Percentiles rank a stretch among this genome's conserved stretches.
Evolutionary conservation across 2,888 invertebrate genomes (phyloP).

Genomic region (Hemaris fuciformis): DNA sequence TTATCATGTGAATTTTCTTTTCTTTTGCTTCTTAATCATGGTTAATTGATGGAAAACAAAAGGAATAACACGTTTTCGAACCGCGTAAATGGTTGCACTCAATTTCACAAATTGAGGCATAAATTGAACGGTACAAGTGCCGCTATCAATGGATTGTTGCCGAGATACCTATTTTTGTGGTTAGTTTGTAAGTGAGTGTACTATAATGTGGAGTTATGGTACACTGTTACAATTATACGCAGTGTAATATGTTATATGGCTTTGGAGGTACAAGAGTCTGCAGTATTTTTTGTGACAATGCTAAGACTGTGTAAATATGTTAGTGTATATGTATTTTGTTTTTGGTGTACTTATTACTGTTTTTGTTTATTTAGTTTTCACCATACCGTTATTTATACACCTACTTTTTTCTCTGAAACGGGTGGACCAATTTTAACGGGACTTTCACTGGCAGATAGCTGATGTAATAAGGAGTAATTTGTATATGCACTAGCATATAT

Average conservation of each 20-base stretch:
- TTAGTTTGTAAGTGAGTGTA: not conserved
- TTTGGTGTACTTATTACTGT: too few species aligned
- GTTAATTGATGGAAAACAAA: not conserved
- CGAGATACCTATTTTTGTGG: constrained; percentile 1
- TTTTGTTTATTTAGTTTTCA: too few species aligned
- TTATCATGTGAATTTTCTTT: too few species aligned
- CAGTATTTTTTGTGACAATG: not conserved
- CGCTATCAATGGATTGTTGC: constrained; percentile 4
- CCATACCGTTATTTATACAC: too few species aligned
- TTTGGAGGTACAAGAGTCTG: not conserved
- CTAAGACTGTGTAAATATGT: too few species aligned
- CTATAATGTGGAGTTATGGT: not conserved
- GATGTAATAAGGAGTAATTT: too few species aligned
- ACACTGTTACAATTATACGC: not conserved
- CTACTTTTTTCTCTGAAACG: too few species aligned
- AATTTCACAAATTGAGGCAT: constrained; percentile 12
- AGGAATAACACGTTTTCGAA: not conserved
- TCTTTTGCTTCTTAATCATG: too few species aligned
- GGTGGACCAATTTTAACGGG: too few species aligned
- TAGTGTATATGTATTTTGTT: too few species aligned
- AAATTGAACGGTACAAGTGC: not conserved
- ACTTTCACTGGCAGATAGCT: too few species aligned
- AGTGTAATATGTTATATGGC: not conserved
- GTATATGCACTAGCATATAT: too few species aligned
- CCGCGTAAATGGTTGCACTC: constrained; percentile 10